Evolutionary conservation across 2,888 invertebrate species (phyloP), one percentile per base, ranked within the genome.

Genomic region (Cordylochernes scorpioides): DNA sequence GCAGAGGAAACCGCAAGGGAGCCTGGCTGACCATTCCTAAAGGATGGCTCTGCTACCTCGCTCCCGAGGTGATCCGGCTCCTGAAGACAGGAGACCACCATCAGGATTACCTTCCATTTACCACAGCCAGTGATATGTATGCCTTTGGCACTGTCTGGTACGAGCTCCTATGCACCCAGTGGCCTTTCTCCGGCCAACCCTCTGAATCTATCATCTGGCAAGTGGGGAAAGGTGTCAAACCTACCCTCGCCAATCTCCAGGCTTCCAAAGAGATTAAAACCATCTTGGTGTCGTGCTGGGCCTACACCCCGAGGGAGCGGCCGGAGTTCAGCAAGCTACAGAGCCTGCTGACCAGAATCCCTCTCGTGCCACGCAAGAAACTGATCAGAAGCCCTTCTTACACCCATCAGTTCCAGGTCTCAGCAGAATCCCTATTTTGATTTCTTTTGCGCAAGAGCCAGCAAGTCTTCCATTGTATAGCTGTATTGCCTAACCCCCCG

Each of bases 41-140:
- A 27, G 88, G 91, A 42, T 99, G 97, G 97, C 62, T 99, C 53
- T 88, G 88, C 60, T 99, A 97, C 60, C 61, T 94, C 49, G 77
- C 94, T 33, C 94, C 97, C 7, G 97, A 99, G 63, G 64, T 99
- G 42, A 73, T 88, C 47, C 67, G 80, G 38, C 68, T 71, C 44
- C 62, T 97, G 39, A 65, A 69, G 42, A 52, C 57, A 5, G 42
- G 41, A 7, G 61, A 63, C 41, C 67, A 68, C 42, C 66, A 66
- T 36, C 71, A 74, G 51, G 68, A 69, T 41, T 74, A 80, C 46
- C 62, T 94, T 48, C 86, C 88, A 36, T 97, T 94, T 59, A 71
- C 78, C 30, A 71, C 71, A 52, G 65, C 69, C 33, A 82, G 88
- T 2, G 97, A 99, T 54, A 74, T 94, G 17, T 97, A 84, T 57